Conservation (phyloP, 2,888 invertebrate genomes). For the Megaustenia siamemsis region DNA sequence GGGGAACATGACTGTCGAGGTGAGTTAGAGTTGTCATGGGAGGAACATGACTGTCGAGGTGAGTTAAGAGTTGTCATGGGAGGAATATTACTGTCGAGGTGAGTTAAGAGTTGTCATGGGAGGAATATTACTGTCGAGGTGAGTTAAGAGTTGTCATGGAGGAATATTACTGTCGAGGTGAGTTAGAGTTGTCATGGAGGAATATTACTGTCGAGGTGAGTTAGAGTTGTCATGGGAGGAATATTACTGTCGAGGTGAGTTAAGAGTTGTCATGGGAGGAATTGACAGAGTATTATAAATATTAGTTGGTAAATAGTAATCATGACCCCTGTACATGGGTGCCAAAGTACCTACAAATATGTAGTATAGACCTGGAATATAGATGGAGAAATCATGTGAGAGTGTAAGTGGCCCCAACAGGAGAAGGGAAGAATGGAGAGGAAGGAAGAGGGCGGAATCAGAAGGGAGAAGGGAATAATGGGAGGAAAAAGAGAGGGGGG, state of each 20-base stretch:
- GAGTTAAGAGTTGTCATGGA: neutral
- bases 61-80: neutral
- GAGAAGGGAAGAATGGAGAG: no score
- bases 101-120: neutral
- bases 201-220: neutral
- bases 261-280: neutral
- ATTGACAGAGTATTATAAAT: no score
- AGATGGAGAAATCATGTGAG: no score
- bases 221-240: neutral
- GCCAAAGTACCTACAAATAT: no score
- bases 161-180: neutral
- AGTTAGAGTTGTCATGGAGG: neutral
- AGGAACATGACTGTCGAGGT: neutral
- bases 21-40: constrained; percentile 46
- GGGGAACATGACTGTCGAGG: constrained; percentile 81
- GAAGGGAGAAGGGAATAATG: no score
- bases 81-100: neutral
- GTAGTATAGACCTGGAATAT: no score
- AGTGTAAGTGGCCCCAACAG: no score
- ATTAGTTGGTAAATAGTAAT: no score
- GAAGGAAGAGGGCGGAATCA: no score
- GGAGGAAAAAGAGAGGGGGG: no score
- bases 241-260: neutral
- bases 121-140: neutral
- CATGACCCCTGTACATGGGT: no score